Conservation (phyloP, 2,113 vertebrate genomes). For the Hemiscyllium ocellatum region DNA sequence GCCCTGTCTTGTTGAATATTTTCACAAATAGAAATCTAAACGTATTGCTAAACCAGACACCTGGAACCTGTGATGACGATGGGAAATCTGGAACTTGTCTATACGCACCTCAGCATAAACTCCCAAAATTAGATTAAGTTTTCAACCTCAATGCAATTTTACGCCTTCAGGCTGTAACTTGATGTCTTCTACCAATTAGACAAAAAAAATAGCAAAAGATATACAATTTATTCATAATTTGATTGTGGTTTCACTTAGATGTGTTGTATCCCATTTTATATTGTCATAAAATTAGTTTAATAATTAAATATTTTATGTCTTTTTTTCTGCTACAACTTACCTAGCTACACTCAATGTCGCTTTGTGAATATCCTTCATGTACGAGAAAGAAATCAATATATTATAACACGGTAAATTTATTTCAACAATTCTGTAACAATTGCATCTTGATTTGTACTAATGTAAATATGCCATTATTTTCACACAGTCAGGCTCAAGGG, state of each 20-base stretch:
- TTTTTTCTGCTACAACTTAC: not conserved
- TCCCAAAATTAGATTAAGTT: not conserved
- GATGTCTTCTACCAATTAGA: not conserved
- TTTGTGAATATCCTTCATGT: not conserved
- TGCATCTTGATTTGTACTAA: not conserved
- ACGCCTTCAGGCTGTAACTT: not conserved
- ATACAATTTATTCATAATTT: not conserved
- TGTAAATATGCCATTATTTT: not conserved
- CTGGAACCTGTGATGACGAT: not conserved
- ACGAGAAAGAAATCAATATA: not conserved
- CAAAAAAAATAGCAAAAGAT: not conserved
- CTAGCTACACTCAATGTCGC: not conserved
- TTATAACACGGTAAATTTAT: not conserved
- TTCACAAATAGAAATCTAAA: not conserved
- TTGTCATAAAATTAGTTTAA: not conserved
- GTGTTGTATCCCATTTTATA: not conserved
- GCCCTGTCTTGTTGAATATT: not conserved
- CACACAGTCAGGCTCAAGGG: not conserved
- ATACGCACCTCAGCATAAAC: not conserved
- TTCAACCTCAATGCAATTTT: not conserved
- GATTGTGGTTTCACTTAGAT: not conserved
- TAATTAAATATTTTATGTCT: not conserved
- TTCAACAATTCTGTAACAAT: not conserved
- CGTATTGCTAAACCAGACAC: not conserved
- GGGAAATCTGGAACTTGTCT: not conserved